Conservation (phyloP, 2,888 invertebrate species). For the Parasteatoda lunata region DNA sequence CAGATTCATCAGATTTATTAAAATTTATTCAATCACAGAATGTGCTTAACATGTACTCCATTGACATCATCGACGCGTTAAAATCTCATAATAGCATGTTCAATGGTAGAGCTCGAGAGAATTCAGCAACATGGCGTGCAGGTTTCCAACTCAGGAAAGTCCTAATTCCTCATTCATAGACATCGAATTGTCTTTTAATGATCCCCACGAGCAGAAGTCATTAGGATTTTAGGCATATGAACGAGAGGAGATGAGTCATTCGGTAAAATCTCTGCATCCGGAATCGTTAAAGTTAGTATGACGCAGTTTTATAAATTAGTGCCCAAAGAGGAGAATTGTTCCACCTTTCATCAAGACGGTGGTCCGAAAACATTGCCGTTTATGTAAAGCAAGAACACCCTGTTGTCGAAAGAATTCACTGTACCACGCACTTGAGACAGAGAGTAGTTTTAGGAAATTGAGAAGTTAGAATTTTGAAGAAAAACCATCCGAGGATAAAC, state of each 20-base stretch:
- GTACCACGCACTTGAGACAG: slow-evolving; percentile 2
- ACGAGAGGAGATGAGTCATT: neutral
- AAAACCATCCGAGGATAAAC: slow-evolving; percentile 3
- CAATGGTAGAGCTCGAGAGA: slow-evolving; percentile 1
- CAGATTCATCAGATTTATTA: neutral
- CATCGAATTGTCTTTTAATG: neutral
- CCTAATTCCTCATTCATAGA: neutral
- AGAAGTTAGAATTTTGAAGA: slow-evolving; percentile 1
- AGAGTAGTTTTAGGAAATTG: neutral
- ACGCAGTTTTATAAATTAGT: neutral
- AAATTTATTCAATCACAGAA: neutral
- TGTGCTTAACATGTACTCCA: neutral
- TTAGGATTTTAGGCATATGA: neutral
- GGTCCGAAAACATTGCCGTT: neutral
- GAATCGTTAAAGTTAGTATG: neutral
- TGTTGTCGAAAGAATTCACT: neutral
- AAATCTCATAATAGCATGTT: neutral
- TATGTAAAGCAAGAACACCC: slow-evolving; percentile 2
- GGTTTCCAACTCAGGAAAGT: slow-evolving; percentile 14
- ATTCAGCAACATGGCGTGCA: slow-evolving; percentile 6
- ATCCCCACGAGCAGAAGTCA: slow-evolving; percentile 5
- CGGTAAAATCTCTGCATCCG: neutral
- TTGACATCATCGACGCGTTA: neutral
- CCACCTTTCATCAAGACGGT: neutral
- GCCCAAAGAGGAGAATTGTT: neutral